These are phyloP conservation scores for Eciton burchellii DNA, from an alignment of 1,140 invertebrate species.

Conservation along the genomic window DNA sequence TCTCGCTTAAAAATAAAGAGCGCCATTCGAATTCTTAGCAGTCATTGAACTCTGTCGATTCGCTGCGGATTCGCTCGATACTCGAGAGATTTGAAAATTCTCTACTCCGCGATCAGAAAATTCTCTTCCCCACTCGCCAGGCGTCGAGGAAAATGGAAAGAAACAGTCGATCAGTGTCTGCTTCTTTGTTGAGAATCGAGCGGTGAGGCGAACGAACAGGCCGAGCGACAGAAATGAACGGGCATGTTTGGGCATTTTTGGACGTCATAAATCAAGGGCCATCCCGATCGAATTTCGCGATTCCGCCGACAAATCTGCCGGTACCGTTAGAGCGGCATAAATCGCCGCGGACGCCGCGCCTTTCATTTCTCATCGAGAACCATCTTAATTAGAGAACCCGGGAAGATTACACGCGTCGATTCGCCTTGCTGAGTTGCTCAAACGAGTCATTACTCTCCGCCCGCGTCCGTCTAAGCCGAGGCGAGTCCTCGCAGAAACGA, in stretches of 20 bases:
- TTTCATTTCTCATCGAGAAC: conserved; percentile 25
- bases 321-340: conserved; percentile 43
- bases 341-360: conserved; percentile 5
- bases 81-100: neutral
- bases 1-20: neutral
- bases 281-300: conserved; percentile 54
- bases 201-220: conserved; percentile 36
- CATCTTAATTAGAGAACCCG: conserved; percentile 46
- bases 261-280: conserved; percentile 45
- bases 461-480: neutral
- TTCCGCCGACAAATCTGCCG: conserved; percentile 24
- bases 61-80: neutral
- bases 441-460: conserved; percentile 24
- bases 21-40: neutral
- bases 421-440: conserved; percentile 32
- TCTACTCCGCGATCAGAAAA: neutral
- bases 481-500: neutral
- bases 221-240: conserved; percentile 46
- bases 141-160: neutral
- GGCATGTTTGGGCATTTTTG: neutral
- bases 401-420: neutral
- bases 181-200: conserved; percentile 13
- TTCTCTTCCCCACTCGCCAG: neutral
- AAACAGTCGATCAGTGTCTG: neutral
- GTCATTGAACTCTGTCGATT: neutral